Percentiles rank a stretch among this genome's conserved stretches.
Evolutionary conservation across 2,888 invertebrate species (phyloP).

Genomic region (Catocala sponsa): DNA sequence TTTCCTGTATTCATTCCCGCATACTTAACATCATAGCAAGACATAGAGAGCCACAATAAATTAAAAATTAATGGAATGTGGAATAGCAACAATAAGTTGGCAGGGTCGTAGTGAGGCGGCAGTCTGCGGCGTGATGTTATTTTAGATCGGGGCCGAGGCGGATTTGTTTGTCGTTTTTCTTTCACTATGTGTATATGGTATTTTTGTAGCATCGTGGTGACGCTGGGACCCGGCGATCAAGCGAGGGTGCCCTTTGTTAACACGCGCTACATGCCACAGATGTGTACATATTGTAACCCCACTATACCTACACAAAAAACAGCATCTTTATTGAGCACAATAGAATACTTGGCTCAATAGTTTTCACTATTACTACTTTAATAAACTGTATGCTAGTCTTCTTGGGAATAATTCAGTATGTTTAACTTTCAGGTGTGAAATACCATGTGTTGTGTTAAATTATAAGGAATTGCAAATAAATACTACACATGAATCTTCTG

Average conservation of each 20-base stretch:
- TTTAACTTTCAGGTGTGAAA: too few relatives aligned
- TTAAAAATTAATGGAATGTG: slow-evolving; percentile 25
- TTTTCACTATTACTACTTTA: too few relatives aligned
- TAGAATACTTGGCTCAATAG: too few relatives aligned
- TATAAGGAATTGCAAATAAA: too few relatives aligned
- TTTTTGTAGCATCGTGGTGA: slow-evolving; percentile 51
- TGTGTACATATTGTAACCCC: slow-evolving; percentile 17
- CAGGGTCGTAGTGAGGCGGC: slow-evolving; percentile 51
- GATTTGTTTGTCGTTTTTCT: slow-evolving; percentile 67
- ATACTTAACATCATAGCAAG: not conserved
- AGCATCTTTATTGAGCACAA: not conserved
- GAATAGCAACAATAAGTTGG: slow-evolving; percentile 58
- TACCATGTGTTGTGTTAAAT: too few relatives aligned
- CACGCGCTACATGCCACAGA: slow-evolving; percentile 31
- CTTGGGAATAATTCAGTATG: too few relatives aligned
- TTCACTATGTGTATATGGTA: slow-evolving; percentile 56
- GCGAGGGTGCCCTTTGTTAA: slow-evolving; percentile 7
- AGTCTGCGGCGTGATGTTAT: slow-evolving; percentile 65
- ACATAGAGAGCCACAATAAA: slow-evolving; percentile 8
- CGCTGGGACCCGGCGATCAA: slow-evolving; percentile 14
- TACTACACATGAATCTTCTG: too few relatives aligned
- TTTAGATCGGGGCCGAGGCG: slow-evolving; percentile 71
- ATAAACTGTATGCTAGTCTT: too few relatives aligned
- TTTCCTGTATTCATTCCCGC: slow-evolving; percentile 12
- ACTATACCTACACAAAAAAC: slow-evolving; percentile 9